These are phyloP conservation scores for Lacanobia wlatinum DNA, from an alignment of 2,888 invertebrate species.

Conservation along the genomic window DNA sequence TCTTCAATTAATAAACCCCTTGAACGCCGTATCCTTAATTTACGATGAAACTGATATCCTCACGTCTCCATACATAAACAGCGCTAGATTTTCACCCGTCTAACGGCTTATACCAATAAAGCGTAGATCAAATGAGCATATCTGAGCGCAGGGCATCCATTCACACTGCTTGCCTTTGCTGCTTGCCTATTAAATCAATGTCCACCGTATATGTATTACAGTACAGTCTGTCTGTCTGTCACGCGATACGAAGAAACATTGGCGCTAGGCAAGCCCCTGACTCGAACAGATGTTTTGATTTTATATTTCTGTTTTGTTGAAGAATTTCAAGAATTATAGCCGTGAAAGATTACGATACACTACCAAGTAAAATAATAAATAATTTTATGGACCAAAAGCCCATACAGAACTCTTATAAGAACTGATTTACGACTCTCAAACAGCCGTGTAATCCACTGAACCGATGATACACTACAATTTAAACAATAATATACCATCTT, in stretches of 20 bases:
- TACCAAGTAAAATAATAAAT: conserved; percentile 35
- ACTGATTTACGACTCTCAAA: conserved; percentile 51
- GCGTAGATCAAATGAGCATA: conserved; percentile 77
- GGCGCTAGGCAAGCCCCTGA: conserved; percentile 50
- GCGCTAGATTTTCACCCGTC: conserved; percentile 54
- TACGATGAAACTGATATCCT: conserved; percentile 56
- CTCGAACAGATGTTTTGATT: conserved; percentile 60
- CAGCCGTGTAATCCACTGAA: conserved; percentile 52
- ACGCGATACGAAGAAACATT: conserved; percentile 75
- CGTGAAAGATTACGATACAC: conserved; percentile 34
- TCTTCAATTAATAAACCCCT: conserved; percentile 20
- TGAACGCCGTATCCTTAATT: conserved; percentile 31
- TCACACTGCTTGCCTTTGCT: conserved; percentile 76
- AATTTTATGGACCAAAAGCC: conserved; percentile 32
- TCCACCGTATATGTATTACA: conserved; percentile 81
- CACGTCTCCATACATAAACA: conserved; percentile 36
- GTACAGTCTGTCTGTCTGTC: conserved; percentile 76
- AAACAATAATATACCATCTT: conserved; percentile 58
- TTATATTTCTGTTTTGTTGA: conserved; percentile 53
- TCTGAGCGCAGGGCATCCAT: conserved; percentile 73
- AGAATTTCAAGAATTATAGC: conserved; percentile 53
- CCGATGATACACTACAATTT: conserved; percentile 58
- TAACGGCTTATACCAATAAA: conserved; percentile 65
- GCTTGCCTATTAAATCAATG: conserved; percentile 83
- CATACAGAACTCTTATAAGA: conserved; percentile 36